Evolutionary conservation across 2,888 invertebrate genomes (phyloP).

Genomic region (Pyrrhosoma nymphula): DNA sequence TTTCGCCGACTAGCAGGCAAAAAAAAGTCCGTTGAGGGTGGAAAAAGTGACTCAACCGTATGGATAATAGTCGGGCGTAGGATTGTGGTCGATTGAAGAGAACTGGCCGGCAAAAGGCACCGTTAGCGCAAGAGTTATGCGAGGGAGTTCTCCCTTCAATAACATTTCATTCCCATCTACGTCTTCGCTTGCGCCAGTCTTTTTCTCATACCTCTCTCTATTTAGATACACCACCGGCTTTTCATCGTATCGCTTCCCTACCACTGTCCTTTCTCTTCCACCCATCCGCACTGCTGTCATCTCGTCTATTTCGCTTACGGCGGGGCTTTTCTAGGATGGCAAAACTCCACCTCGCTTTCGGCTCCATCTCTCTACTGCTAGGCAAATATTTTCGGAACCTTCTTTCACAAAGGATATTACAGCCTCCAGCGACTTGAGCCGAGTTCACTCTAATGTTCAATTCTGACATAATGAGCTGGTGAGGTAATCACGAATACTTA

Average conservation of each 20-base stretch:
- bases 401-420: not conserved
- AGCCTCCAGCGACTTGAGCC: not conserved
- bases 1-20: not conserved
- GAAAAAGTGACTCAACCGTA: not conserved
- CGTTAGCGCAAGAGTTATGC: not conserved
- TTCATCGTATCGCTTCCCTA: not conserved
- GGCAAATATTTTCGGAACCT: not conserved
- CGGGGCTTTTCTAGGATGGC: not conserved
- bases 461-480: not conserved
- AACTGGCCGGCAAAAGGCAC: not conserved
- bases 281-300: not conserved
- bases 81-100: constrained; percentile 42
- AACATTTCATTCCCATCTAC: not conserved
- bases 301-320: not conserved
- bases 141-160: constrained; percentile 50
- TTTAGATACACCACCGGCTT: not conserved
- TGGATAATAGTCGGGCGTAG: not conserved
- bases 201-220: not conserved
- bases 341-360: not conserved
- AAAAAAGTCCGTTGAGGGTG: not conserved
- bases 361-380: too few relatives aligned
- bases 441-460: not conserved
- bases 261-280: not conserved
- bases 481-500: not conserved
- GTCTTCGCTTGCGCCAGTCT: not conserved